Percentiles rank a stretch among this genome's conserved stretches.
These are phyloP conservation scores for Cheumatopsyche charites DNA, from an alignment of 1,140 invertebrate species.

Conservation along the genomic window DNA sequence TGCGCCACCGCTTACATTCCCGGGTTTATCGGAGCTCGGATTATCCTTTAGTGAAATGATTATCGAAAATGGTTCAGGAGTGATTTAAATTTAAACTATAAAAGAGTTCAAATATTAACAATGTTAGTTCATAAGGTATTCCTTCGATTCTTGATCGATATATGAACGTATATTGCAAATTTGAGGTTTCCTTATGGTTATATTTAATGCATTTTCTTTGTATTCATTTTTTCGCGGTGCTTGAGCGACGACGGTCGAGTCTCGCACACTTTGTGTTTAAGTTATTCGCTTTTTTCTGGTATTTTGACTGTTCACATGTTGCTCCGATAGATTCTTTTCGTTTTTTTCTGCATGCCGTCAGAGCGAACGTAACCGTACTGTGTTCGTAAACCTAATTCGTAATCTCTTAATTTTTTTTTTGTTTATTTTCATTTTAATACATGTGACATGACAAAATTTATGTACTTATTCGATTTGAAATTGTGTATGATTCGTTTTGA, in stretches of 20 bases:
- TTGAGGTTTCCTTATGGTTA: conserved; percentile 42
- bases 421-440: conserved; percentile 28
- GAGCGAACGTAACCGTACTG: conserved; percentile 40
- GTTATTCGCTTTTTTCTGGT: conserved; percentile 11
- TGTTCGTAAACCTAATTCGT: conserved; percentile 49
- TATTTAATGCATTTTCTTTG: conserved; percentile 38
- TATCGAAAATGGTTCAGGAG: conserved; percentile 44
- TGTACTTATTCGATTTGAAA: conserved; percentile 27
- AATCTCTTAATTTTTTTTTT: conserved; percentile 24
- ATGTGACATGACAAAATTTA: conserved; percentile 31
- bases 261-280: conserved; percentile 20
- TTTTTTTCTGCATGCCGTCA: not conserved
- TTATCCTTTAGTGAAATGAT: conserved; percentile 47
- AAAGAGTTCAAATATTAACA: conserved; percentile 48
- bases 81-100: conserved; percentile 46
- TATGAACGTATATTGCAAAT: conserved; percentile 41
- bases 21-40: conserved; percentile 37
- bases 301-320: conserved; percentile 23
- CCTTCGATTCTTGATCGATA: conserved; percentile 43
- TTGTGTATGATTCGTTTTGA: conserved; percentile 12
- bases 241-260: conserved; percentile 38
- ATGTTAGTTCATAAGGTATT: conserved; percentile 46
- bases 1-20: conserved; percentile 40
- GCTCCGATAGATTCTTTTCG: not conserved
- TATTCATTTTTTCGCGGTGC: conserved; percentile 44